These are phyloP conservation scores for Pomacea canaliculata DNA, from an alignment of 2,888 invertebrate species.

Conservation along the genomic window DNA sequence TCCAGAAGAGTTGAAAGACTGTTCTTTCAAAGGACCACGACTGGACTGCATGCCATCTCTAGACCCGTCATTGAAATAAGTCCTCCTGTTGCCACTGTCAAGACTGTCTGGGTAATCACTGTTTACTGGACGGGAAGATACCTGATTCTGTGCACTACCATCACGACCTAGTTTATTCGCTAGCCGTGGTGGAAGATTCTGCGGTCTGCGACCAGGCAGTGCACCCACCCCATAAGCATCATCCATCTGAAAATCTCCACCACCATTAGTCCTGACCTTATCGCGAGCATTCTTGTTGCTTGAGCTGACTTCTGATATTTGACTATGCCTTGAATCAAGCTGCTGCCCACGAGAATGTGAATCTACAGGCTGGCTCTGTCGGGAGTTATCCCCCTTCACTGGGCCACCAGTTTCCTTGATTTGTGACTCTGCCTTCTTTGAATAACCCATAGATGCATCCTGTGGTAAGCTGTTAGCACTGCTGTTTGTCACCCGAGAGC, in stretches of 20 bases:
- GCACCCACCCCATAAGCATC: neutral
- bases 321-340: constrained; percentile 6
- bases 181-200: constrained; percentile 34
- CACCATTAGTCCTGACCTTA: constrained; percentile 21
- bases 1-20: constrained; percentile 5
- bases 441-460: neutral
- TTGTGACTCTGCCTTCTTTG: constrained; percentile 2
- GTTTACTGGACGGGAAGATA: neutral
- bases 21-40: constrained; percentile 6
- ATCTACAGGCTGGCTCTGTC: constrained; percentile 9
- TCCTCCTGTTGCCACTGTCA: constrained; percentile 17
- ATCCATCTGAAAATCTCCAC: constrained; percentile 5
- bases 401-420: neutral
- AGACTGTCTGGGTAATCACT: constrained; percentile 1
- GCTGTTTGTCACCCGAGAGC: neutral
- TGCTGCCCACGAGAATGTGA: constrained; percentile 18
- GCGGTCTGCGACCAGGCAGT: constrained; percentile 19
- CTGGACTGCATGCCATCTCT: neutral
- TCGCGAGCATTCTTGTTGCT: constrained; percentile 9
- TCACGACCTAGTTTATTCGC: constrained; percentile 21
- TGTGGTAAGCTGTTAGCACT: neutral
- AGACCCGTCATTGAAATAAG: constrained; percentile 4
- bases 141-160: neutral
- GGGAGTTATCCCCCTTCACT: constrained; percentile 4
- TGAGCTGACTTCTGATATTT: no score